Percentiles rank a stretch among this genome's conserved stretches.
Conservation (phyloP, 2,888 invertebrate genomes). For the Nipponacmea schrenckii region DNA sequence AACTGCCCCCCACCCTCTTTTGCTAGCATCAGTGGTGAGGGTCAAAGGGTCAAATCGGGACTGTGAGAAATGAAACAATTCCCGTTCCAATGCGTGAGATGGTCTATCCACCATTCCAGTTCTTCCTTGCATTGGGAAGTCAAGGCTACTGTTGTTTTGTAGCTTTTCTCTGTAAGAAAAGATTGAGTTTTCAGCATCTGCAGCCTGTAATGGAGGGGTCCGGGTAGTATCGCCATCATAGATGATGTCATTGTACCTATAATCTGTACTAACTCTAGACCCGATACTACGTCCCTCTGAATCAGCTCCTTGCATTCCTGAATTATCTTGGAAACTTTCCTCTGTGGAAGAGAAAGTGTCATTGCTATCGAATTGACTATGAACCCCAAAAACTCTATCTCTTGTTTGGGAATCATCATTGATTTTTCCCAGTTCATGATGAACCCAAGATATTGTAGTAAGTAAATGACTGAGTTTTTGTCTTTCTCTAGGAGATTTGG, state of each 20-base stretch:
- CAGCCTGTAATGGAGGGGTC: slow-evolving; percentile 19
- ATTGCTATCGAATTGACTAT: slow-evolving; percentile 10
- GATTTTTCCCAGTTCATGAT: slow-evolving; percentile 19
- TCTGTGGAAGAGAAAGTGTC: neutral
- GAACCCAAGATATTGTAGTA: slow-evolving; percentile 10
- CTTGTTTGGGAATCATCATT: slow-evolving; percentile 8
- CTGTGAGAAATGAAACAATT: neutral
- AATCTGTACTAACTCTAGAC: neutral
- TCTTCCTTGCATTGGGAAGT: slow-evolving; percentile 12
- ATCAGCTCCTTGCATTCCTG: neutral
- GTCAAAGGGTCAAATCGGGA: slow-evolving; percentile 15
- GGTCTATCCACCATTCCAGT: slow-evolving; percentile 18
- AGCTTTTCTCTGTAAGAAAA: neutral
- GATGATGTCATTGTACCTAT: slow-evolving; percentile 18
- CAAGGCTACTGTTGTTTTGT: neutral
- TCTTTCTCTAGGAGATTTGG: neutral
- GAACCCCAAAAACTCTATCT: slow-evolving; percentile 21
- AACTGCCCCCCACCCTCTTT: slow-evolving; percentile 21
- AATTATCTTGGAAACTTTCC: neutral
- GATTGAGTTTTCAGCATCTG: slow-evolving; percentile 20
- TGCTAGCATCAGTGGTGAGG: slow-evolving; percentile 12
- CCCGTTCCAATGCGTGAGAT: slow-evolving; percentile 14
- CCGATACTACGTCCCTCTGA: neutral
- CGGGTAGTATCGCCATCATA: slow-evolving; percentile 10
- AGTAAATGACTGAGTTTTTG: neutral